phyloP scores from a whole-genome alignment of 2,888 invertebrate species.

The Macrophya alboannulata region DNA sequence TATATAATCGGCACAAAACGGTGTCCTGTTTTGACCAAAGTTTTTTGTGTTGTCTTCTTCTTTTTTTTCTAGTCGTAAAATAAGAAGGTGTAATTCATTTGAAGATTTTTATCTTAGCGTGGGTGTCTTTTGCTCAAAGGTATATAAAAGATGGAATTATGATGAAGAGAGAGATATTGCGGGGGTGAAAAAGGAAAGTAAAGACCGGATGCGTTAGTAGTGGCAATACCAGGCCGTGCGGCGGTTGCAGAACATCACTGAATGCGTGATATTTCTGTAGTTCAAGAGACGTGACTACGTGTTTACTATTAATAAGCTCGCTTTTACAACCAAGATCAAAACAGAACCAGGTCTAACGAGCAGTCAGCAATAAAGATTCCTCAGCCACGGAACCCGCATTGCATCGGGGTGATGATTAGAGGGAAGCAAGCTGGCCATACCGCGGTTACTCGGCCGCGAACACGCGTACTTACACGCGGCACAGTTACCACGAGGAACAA shows the following conservation, averaged over 20 bases:
- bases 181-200: background rate
- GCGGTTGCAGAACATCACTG: slow-evolving; percentile 43
- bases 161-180: slow-evolving; percentile 45
- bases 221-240: background rate
- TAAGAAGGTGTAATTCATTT: background rate
- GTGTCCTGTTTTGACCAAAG: background rate
- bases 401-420: slow-evolving; percentile 68
- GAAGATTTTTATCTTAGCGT: slow-evolving; percentile 15
- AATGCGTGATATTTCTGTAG: slow-evolving; percentile 51
- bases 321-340: slow-evolving; percentile 65
- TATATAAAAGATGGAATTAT: slow-evolving; percentile 4
- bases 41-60: background rate
- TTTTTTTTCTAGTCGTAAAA: background rate
- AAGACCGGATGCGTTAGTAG: slow-evolving; percentile 30
- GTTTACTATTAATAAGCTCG: slow-evolving; percentile 63
- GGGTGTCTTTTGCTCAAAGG: slow-evolving; percentile 14
- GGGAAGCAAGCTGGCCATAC: slow-evolving; percentile 63
- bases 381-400: slow-evolving; percentile 56
- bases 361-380: slow-evolving; percentile 69
- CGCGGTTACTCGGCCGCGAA: slow-evolving; percentile 69
- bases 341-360: slow-evolving; percentile 68
- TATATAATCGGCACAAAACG: background rate
- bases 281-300: slow-evolving; percentile 55
- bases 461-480: slow-evolving; percentile 62
- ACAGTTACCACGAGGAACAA: slow-evolving; percentile 4